phyloP scores from a whole-genome alignment of 2,888 invertebrate genomes.

The Polia nebulosa region DNA sequence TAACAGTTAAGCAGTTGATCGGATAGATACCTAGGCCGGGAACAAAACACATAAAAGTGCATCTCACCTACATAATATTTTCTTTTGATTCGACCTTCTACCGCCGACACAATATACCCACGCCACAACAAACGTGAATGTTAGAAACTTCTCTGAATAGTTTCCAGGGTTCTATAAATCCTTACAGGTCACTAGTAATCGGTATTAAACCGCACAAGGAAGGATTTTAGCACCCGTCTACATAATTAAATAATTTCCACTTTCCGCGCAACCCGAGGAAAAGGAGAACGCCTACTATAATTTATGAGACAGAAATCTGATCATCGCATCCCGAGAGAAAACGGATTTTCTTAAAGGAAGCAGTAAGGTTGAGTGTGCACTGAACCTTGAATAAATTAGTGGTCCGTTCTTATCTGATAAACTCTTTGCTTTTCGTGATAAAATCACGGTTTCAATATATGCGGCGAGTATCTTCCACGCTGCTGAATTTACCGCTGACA shows the following conservation, averaged over 20 bases:
- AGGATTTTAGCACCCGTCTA: constrained; percentile 7
- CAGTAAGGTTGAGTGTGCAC: not conserved
- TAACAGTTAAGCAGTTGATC: no score
- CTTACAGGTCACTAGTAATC: not conserved
- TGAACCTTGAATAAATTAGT: constrained; percentile 21
- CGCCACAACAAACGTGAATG: not conserved
- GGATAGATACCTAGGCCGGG: no score
- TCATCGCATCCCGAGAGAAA: constrained; percentile 3
- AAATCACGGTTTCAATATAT: not conserved
- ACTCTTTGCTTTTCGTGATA: constrained; percentile 4
- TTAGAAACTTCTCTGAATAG: not conserved
- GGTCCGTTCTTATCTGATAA: not conserved
- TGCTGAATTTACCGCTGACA: not conserved
- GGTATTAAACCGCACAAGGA: not conserved
- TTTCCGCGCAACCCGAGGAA: constrained; percentile 8
- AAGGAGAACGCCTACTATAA: constrained; percentile 9
- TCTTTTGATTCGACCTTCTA: no score
- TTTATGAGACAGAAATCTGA: constrained; percentile 38
- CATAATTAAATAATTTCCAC: constrained; percentile 29
- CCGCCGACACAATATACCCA: not conserved
- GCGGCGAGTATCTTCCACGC: not conserved
- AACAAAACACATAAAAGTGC: no score
- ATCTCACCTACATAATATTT: no score
- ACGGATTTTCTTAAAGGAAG: constrained; percentile 7
- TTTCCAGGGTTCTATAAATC: not conserved